Conservation (phyloP, 2,113 vertebrate species). For the Engystomops pustulosus region DNA sequence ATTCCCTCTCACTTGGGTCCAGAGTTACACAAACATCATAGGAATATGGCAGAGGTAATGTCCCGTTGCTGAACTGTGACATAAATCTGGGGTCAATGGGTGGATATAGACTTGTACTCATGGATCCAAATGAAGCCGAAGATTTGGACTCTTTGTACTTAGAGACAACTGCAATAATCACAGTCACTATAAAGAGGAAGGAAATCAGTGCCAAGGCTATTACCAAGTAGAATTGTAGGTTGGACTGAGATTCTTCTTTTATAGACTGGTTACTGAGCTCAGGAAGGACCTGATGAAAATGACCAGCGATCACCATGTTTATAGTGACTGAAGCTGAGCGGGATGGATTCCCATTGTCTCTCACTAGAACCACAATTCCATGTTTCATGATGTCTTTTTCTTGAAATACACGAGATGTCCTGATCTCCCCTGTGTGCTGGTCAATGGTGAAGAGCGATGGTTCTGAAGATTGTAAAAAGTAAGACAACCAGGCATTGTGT, state of each 20-base stretch:
- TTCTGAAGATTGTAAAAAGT: slow-evolving; percentile 14
- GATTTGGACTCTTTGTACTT: not conserved
- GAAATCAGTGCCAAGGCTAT: slow-evolving; percentile 16
- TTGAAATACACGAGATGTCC: not conserved
- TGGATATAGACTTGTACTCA: slow-evolving; percentile 4
- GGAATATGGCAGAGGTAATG: slow-evolving; percentile 4
- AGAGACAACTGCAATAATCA: slow-evolving; percentile 5
- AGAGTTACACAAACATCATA: slow-evolving; percentile 6
- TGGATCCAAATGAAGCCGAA: not conserved
- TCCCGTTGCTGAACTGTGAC: not conserved
- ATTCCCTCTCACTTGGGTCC: not conserved
- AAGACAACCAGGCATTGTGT: slow-evolving; percentile 28
- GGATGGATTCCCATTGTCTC: not conserved
- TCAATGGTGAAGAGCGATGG: slow-evolving; percentile 4
- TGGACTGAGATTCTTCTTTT: not conserved
- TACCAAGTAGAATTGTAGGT: slow-evolving; percentile 7
- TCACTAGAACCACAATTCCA: slow-evolving; percentile 3
- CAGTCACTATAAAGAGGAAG: not conserved
- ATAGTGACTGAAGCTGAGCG: slow-evolving; percentile 2
- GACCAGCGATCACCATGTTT: not conserved
- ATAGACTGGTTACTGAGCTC: not conserved
- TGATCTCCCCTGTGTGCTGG: slow-evolving; percentile 6
- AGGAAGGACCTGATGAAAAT: slow-evolving; percentile 8
- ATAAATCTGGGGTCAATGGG: not conserved
- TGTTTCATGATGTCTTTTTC: slow-evolving; percentile 1